Conservation (phyloP, 30 jellyfish, hydroid and myxozoan species). For the Aurelia coerulea region DNA sequence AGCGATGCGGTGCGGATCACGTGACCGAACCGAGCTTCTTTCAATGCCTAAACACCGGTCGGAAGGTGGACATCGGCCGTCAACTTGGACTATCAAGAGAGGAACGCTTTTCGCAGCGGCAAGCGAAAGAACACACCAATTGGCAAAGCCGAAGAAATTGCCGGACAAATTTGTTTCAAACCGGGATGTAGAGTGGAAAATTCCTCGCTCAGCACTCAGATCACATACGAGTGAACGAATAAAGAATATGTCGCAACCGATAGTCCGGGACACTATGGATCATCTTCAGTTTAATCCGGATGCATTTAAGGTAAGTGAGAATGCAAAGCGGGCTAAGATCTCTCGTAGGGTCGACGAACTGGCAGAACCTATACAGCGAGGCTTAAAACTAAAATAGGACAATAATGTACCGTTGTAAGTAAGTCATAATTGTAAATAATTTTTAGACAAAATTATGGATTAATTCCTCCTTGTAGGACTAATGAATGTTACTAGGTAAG, state of each 20-base stretch:
- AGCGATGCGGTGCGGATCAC: slow-evolving; percentile 67
- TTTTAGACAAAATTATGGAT: too few species aligned
- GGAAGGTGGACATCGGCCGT: slow-evolving; percentile 74
- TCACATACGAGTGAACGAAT: slow-evolving; percentile 74
- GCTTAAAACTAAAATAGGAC: background rate
- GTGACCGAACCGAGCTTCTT: slow-evolving; percentile 67
- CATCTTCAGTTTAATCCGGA: slow-evolving; percentile 95
- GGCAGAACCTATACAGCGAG: slow-evolving; percentile 80
- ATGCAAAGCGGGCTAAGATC: slow-evolving; percentile 78
- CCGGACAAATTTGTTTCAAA: slow-evolving; percentile 81
- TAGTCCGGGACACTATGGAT: slow-evolving; percentile 91
- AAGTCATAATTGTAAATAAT: too few species aligned
- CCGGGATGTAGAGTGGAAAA: slow-evolving; percentile 88
- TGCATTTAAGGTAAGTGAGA: slow-evolving; percentile 82
- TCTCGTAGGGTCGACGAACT: slow-evolving; percentile 81
- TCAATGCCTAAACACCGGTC: slow-evolving; percentile 85
- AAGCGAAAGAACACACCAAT: slow-evolving; percentile 72
- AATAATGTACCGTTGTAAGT: too few species aligned
- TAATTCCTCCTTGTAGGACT: too few species aligned
- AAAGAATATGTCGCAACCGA: slow-evolving; percentile 74
- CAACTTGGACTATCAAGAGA: slow-evolving; percentile 79
- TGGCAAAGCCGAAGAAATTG: slow-evolving; percentile 76
- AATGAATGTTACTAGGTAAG: too few species aligned
- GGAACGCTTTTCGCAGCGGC: slow-evolving; percentile 70
- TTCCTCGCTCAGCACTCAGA: slow-evolving; percentile 71